Conservation (phyloP, 1,140 invertebrate species). For the Drosophila ambigua region DNA sequence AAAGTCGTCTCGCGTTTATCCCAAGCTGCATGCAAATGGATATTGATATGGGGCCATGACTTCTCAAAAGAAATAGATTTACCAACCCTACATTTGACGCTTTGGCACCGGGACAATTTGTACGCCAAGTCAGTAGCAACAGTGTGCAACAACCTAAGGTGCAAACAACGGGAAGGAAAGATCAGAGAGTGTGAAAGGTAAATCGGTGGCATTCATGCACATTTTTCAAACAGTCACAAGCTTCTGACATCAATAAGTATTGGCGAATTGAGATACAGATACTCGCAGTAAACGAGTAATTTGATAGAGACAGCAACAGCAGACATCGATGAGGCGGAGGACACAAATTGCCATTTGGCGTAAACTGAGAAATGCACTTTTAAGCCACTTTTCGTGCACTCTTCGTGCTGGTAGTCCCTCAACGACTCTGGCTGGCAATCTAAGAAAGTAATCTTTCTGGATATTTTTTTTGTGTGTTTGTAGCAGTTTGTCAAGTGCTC, state of each 20-base stretch:
- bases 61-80: constrained; percentile 30
- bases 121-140: constrained; percentile 55
- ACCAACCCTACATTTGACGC: constrained; percentile 58
- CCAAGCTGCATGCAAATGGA: constrained; percentile 59
- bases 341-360: constrained; percentile 76
- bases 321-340: constrained; percentile 8
- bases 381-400: constrained; percentile 39
- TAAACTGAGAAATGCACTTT: constrained; percentile 79
- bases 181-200: constrained; percentile 50
- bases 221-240: constrained; percentile 72
- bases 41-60: constrained; percentile 63
- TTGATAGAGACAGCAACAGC: constrained; percentile 29
- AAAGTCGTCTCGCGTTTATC: constrained; percentile 41
- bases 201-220: constrained; percentile 73
- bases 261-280: constrained; percentile 55
- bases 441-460: constrained; percentile 71
- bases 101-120: constrained; percentile 76
- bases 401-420: constrained; percentile 12
- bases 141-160: constrained; percentile 22
- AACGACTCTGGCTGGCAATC: constrained; percentile 20
- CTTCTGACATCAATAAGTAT: constrained; percentile 55
- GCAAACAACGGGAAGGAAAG: constrained; percentile 14
- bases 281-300: constrained; percentile 52
- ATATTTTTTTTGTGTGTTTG: constrained; percentile 41
- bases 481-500: constrained; percentile 34